Evolutionary conservation across 2,888 invertebrate species (phyloP).

Genomic region (Chrysomela aeneicollis): DNA sequence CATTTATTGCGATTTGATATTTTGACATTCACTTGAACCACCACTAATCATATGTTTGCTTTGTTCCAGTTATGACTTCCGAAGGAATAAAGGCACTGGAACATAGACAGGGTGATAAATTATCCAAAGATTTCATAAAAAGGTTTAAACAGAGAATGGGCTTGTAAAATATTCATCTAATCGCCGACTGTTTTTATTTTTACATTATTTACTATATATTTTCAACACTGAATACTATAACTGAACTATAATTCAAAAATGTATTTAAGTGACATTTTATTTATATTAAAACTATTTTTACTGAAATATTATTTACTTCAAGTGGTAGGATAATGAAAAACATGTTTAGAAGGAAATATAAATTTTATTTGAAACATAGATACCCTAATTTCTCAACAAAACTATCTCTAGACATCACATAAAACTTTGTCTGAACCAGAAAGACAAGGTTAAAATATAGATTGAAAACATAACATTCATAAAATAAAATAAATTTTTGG

Average conservation of each 20-base stretch:
- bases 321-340: background rate
- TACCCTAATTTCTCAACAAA: background rate
- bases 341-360: background rate
- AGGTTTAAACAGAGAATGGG: constrained; percentile 74
- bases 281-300: background rate
- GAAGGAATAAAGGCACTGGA: constrained; percentile 81
- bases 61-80: constrained; percentile 63
- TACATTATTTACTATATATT: background rate
- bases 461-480: too few relatives aligned
- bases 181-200: constrained; percentile 9
- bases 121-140: constrained; percentile 88
- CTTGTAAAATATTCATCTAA: constrained; percentile 39
- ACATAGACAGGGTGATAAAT: constrained; percentile 84
- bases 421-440: background rate
- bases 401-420: background rate
- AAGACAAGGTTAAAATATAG: background rate
- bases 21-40: too few relatives aligned
- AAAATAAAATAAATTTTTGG: too few relatives aligned
- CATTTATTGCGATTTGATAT: background rate
- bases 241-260: background rate
- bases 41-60: too few relatives aligned
- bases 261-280: background rate
- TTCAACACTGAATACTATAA: background rate
- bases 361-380: background rate
- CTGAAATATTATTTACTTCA: background rate